A percentile compares a stretch with the other conserved stretches of the same genome.
Evolutionary conservation across 2,888 invertebrate species (phyloP).

Genomic region (Phasia obesa): DNA sequence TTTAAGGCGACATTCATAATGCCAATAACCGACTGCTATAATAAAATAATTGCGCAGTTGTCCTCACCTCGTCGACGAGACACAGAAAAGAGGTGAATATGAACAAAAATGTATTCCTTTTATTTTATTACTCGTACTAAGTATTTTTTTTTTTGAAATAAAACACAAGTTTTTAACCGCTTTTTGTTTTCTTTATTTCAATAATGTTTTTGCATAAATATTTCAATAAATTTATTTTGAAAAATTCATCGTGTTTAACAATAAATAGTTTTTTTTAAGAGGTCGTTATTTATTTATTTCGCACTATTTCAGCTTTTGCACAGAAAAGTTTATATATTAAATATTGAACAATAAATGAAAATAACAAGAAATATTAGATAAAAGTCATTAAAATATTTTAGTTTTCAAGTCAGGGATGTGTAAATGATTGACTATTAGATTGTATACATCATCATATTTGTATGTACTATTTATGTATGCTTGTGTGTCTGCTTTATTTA

Average conservation of each 20-base stretch:
- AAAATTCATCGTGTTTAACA: conserved; percentile 36
- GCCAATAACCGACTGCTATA: too few species aligned
- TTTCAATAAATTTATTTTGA: conserved; percentile 53
- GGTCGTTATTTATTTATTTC: conserved; percentile 5
- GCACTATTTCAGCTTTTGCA: not conserved
- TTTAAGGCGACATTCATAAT: too few species aligned
- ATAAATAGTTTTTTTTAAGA: conserved; percentile 37
- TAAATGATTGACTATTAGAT: conserved; percentile 10
- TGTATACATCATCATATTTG: not conserved
- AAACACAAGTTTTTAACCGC: conserved; percentile 26
- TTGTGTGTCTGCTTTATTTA: not conserved
- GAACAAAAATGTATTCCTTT: too few species aligned
- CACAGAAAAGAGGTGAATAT: too few species aligned
- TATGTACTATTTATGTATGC: not conserved
- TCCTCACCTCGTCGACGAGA: too few species aligned
- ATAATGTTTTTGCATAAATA: conserved; percentile 38
- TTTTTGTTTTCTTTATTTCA: conserved; percentile 47
- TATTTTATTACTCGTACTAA: too few species aligned
- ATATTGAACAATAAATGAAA: conserved; percentile 6
- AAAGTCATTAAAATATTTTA: conserved; percentile 11
- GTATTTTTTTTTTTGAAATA: not conserved
- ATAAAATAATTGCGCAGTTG: too few species aligned
- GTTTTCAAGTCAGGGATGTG: conserved; percentile 17
- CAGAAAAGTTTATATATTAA: conserved; percentile 10
- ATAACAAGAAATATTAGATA: conserved; percentile 14